Evolutionary conservation across 2,888 invertebrate genomes (phyloP), one percentile per base, ranked within the genome.

Genomic region (Poecilobothrus nobilitatus): DNA sequence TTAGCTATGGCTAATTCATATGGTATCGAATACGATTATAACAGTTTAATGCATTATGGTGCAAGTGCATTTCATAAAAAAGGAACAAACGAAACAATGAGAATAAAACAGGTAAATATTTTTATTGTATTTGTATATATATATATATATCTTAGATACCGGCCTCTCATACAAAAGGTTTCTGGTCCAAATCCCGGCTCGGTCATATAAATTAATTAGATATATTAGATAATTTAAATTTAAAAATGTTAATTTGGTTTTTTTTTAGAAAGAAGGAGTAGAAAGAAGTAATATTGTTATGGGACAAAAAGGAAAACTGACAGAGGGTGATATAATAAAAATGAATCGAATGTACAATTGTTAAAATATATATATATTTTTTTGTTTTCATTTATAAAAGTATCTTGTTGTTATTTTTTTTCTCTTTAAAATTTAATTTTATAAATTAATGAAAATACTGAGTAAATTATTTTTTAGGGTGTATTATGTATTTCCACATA

Each of bases 281-380:
- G 18, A 27, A 15, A 12, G 27, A 18, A 63, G 27, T 27, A 27
- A 12, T 37, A 34, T 65, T 34, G n/a, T 10, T 9, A 74, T 81
- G 72, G 81, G 81, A 0, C 80, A 81, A 68, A 71, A 75, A 5
- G 27, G 70, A 0, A 76, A 73, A 4, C 79, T 81, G 8, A 78
- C 79, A 2, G 74, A 74, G 20, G 76, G 75, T 0, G 81, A 81
- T 71, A 72, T 80, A 63, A 71, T 72, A 41, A 81, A 81, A 73
- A 76, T 81, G 21, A 76, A 77, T 0, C 68, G 73, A 41, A 80
- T 81, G 79, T 81, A 81, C 71, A 74, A 76, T 63, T 81, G 81
- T 27, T 27, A 27, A 5, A 27, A 27, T 27, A 27, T 5, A 27
- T 4, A 4, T 4, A 27, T 27, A 2, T 2, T 27, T 27, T 4